A percentile compares a stretch with the other conserved stretches of the same genome.
Conservation (phyloP, 2,888 invertebrate genomes). For the Apotomis betuletana region DNA sequence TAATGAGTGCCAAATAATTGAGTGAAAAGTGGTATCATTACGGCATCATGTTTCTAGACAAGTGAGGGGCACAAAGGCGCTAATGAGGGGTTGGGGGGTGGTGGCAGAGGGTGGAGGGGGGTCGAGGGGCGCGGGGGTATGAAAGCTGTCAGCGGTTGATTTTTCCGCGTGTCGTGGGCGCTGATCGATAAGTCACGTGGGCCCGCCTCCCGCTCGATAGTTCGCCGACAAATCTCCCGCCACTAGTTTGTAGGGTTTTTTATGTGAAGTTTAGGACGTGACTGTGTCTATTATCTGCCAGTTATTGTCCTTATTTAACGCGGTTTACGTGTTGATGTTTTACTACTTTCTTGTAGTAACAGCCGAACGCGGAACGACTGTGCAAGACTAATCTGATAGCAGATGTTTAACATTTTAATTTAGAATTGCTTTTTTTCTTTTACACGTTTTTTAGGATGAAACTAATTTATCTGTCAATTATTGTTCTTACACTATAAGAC, state of each 20-base stretch:
- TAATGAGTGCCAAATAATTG: slow-evolving; percentile 61
- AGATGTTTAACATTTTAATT: too few species aligned
- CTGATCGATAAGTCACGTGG: slow-evolving; percentile 84
- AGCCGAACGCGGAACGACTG: too few species aligned
- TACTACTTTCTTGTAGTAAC: too few species aligned
- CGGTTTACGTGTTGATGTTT: too few species aligned
- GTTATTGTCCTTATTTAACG: background rate
- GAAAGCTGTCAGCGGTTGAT: slow-evolving; percentile 84
- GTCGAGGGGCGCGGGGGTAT: slow-evolving; percentile 62
- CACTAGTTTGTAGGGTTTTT: slow-evolving; percentile 56
- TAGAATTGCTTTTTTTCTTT: too few species aligned
- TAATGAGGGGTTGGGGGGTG: slow-evolving; percentile 75
- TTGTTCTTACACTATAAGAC: too few species aligned
- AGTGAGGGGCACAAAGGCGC: slow-evolving; percentile 81
- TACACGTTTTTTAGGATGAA: too few species aligned
- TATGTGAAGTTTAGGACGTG: slow-evolving; percentile 39
- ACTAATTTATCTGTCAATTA: too few species aligned
- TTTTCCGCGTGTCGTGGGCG: slow-evolving; percentile 83
- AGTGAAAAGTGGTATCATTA: slow-evolving; percentile 77
- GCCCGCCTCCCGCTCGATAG: slow-evolving; percentile 69
- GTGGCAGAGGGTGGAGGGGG: slow-evolving; percentile 42
- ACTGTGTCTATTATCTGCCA: background rate
- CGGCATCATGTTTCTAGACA: slow-evolving; percentile 78
- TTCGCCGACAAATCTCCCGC: slow-evolving; percentile 77
- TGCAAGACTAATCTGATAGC: too few species aligned